Evolutionary conservation across 2,797 vertebrate genomes (phyloP).

Genomic region (Chelonia mydas): DNA sequence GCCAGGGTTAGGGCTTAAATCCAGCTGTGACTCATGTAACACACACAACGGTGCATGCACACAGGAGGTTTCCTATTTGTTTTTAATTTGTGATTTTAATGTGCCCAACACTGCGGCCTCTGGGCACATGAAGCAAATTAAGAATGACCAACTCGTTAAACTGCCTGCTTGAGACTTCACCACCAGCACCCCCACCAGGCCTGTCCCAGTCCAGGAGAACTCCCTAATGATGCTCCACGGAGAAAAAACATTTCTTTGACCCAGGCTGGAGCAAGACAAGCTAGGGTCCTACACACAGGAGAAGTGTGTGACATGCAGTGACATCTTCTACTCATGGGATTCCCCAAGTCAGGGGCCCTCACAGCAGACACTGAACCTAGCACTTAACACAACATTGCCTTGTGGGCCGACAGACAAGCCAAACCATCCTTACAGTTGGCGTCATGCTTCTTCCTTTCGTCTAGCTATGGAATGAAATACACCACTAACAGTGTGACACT

Average conservation of each 20-base stretch:
- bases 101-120: not conserved
- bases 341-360: not conserved
- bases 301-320: not conserved
- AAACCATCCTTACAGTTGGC: not conserved
- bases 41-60: accelerated
- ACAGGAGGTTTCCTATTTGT: accelerated
- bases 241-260: not conserved
- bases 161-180: not conserved
- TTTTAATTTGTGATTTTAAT: not conserved
- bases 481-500: not conserved
- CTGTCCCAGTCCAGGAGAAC: accelerated
- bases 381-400: not conserved
- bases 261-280: not conserved
- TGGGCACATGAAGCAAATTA: accelerated
- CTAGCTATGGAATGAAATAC: not conserved
- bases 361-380: not conserved
- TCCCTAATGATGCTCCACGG: not conserved
- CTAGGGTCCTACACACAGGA: accelerated
- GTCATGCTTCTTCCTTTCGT: not conserved
- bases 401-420: not conserved
- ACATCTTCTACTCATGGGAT: not conserved
- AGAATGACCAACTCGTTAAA: not conserved
- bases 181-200: accelerated
- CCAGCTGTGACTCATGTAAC: accelerated
- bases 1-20: not conserved